A percentile compares a stretch with the other conserved stretches of the same genome.
Evolutionary conservation across 2,113 vertebrate species (phyloP).

Genomic region (Alces alces): DNA sequence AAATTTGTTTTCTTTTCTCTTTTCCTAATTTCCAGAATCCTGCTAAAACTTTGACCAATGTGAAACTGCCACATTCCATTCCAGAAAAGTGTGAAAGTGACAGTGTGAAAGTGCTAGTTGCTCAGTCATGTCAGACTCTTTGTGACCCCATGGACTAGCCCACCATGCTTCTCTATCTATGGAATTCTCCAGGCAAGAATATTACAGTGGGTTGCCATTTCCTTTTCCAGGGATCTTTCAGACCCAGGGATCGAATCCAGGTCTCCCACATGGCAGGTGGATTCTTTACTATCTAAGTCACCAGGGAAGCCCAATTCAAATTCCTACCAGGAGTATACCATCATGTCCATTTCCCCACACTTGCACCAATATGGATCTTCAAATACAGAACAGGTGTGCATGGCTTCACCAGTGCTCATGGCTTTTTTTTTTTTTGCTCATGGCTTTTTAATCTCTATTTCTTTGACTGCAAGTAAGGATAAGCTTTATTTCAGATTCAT

Average conservation of each 20-base stretch:
- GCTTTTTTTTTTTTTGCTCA: not conserved
- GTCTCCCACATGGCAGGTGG: not conserved
- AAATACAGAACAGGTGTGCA: not conserved
- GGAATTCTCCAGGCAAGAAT: not conserved
- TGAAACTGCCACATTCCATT: not conserved
- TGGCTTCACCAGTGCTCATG: not conserved
- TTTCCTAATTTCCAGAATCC: not conserved
- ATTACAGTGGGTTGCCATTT: not conserved
- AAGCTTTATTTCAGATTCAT: not conserved
- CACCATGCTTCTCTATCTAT: not conserved
- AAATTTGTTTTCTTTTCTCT: not conserved
- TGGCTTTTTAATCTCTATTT: not conserved
- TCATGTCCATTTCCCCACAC: not conserved
- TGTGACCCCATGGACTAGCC: not conserved
- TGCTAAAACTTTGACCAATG: not conserved
- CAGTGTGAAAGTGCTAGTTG: not conserved
- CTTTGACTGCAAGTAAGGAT: not conserved
- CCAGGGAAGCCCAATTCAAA: not conserved
- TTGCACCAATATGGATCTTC: not conserved
- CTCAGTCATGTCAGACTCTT: not conserved
- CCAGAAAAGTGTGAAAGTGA: not conserved
- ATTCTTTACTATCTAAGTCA: not conserved
- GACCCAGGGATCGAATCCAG: not conserved
- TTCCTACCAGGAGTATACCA: not conserved
- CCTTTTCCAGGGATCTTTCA: not conserved